phyloP scores from a whole-genome alignment of 2,113 vertebrate species.

The Cyprinodon brontotheroides region DNA sequence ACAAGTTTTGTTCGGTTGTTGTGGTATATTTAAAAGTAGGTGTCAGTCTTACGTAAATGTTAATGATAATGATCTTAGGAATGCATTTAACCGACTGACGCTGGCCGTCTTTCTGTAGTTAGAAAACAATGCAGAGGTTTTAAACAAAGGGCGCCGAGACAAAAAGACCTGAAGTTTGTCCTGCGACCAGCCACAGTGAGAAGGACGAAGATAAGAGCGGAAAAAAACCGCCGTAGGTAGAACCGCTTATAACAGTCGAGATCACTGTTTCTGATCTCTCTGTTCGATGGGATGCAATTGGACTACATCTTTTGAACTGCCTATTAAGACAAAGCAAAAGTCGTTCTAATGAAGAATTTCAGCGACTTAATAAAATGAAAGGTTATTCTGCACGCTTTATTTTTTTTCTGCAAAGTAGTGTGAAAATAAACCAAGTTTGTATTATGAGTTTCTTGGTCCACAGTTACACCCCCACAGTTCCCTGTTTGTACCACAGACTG shows the following conservation, averaged over 20 bases:
- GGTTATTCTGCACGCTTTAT: background rate
- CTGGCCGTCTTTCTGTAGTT: background rate
- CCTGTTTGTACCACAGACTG: slow-evolving; percentile 7
- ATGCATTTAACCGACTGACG: background rate
- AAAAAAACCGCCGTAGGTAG: background rate
- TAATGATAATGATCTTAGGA: background rate
- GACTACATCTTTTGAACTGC: background rate
- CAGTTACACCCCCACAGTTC: background rate
- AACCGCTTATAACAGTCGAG: background rate
- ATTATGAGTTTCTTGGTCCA: background rate
- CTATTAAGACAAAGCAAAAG: background rate
- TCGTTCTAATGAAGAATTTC: background rate
- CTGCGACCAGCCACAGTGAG: background rate
- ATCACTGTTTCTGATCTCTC: background rate
- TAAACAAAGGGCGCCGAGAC: background rate
- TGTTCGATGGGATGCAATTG: background rate
- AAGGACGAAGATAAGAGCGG: background rate
- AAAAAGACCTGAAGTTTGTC: background rate
- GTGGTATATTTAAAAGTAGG: too few species aligned
- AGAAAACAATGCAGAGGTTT: background rate
- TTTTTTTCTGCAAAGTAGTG: background rate
- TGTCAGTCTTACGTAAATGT: background rate
- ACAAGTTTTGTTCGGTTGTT: background rate
- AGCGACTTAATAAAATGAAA: background rate
- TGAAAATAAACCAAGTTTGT: background rate